Percentiles rank a stretch among this genome's conserved stretches.
phyloP scores from a whole-genome alignment of 2,888 invertebrate species.

The Ophioninae sp. region DNA sequence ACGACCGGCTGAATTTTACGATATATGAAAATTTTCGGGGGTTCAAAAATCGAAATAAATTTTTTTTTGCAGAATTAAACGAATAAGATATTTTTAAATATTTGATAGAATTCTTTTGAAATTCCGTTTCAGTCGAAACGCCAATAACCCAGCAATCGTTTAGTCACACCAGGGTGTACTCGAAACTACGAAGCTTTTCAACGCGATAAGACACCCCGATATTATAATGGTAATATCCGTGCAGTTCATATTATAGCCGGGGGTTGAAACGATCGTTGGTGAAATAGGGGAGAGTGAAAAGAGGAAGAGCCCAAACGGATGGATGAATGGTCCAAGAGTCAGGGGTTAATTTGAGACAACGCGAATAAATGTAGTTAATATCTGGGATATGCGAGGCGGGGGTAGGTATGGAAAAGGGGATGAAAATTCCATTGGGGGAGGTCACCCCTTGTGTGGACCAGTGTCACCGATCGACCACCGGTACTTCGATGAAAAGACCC shows the following conservation, averaged over 20 bases:
- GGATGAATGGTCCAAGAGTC: slow-evolving; percentile 67
- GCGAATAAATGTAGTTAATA: slow-evolving; percentile 81
- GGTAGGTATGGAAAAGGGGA: slow-evolving; percentile 33
- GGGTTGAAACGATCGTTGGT: slow-evolving; percentile 49
- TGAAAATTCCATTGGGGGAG: slow-evolving; percentile 60
- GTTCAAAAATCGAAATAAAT: too few relatives aligned
- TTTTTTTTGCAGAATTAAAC: too few relatives aligned
- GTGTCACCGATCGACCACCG: slow-evolving; percentile 67
- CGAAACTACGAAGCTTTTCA: slow-evolving; percentile 28
- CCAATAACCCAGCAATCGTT: slow-evolving; percentile 36
- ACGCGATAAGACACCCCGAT: slow-evolving; percentile 58
- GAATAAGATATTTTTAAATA: too few relatives aligned
- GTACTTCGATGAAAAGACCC: slow-evolving; percentile 71
- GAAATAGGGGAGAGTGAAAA: slow-evolving; percentile 40
- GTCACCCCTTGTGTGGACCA: slow-evolving; percentile 65
- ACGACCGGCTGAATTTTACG: slow-evolving; percentile 54
- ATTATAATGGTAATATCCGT: slow-evolving; percentile 74
- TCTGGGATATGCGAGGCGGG: slow-evolving; percentile 73
- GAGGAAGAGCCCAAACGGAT: slow-evolving; percentile 64
- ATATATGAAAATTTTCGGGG: slow-evolving; percentile 37
- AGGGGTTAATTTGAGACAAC: slow-evolving; percentile 80
- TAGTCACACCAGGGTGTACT: slow-evolving; percentile 30
- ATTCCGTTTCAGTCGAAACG: not conserved
- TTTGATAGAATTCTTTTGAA: too few relatives aligned
- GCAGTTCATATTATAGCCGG: slow-evolving; percentile 72